Conservation (phyloP, 1,140 invertebrate species). For the Drosophila santomea region DNA sequence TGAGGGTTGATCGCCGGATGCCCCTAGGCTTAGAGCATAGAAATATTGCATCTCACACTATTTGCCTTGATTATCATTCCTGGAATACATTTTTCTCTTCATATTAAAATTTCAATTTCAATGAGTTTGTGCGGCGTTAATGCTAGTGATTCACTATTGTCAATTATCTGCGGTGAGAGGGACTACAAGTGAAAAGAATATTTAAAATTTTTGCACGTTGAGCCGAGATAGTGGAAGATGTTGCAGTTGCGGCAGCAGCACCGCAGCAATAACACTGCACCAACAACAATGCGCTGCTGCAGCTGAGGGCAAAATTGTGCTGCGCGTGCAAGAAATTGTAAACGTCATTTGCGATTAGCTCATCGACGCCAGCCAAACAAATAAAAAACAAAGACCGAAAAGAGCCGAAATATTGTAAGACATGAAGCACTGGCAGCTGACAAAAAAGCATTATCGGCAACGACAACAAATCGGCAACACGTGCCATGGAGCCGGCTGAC, state of each 20-base stretch:
- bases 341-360: conserved; percentile 75
- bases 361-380: conserved; percentile 63
- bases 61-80: neutral
- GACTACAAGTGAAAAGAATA: conserved; percentile 40
- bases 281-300: conserved; percentile 38
- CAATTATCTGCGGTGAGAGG: conserved; percentile 18
- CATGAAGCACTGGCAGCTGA: conserved; percentile 28
- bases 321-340: conserved; percentile 70
- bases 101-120: neutral
- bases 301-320: conserved; percentile 71
- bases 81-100: neutral
- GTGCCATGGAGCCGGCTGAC: conserved; percentile 59
- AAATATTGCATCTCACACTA: neutral
- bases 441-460: conserved; percentile 37
- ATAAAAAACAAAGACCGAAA: conserved; percentile 37
- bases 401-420: conserved; percentile 51
- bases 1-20: conserved; percentile 15
- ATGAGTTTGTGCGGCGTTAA: conserved; percentile 5
- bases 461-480: conserved; percentile 67
- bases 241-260: conserved; percentile 21
- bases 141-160: conserved; percentile 24
- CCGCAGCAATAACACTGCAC: neutral
- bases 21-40: conserved; percentile 25
- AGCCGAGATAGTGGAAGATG: conserved; percentile 35
- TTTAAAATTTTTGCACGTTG: conserved; percentile 66